Percentiles rank a stretch among this genome's conserved stretches.
These are phyloP conservation scores for Lingula anatina DNA, from an alignment of 2,888 invertebrate species.

Conservation along the genomic window DNA sequence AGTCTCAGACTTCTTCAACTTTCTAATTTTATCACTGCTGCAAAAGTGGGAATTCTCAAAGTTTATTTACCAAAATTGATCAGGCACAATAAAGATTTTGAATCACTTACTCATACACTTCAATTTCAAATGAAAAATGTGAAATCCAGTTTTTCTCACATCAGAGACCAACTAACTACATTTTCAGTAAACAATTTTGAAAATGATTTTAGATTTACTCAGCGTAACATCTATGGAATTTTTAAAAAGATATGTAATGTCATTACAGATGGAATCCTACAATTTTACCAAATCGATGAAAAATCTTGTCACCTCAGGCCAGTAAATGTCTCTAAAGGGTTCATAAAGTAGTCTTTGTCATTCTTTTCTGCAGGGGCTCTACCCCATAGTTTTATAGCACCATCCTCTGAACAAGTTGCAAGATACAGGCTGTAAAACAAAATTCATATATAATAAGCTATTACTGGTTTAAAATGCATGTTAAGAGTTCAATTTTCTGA, in stretches of 20 bases:
- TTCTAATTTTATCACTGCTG: too few relatives aligned
- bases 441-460: neutral
- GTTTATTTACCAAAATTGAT: neutral
- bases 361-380: constrained; percentile 5
- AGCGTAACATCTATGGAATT: too few relatives aligned
- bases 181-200: too few relatives aligned
- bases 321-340: constrained; percentile 24
- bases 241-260: too few relatives aligned
- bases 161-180: too few relatives aligned
- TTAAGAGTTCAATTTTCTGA: neutral
- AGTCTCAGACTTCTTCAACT: neutral
- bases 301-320: constrained; percentile 18
- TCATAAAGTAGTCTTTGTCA: constrained; percentile 9
- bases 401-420: constrained; percentile 41
- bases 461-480: neutral
- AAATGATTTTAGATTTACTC: too few relatives aligned
- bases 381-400: constrained; percentile 41
- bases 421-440: constrained; percentile 15
- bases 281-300: too few relatives aligned
- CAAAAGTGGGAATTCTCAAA: neutral
- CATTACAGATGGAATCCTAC: too few relatives aligned
- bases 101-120: too few relatives aligned
- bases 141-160: too few relatives aligned
- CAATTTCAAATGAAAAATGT: too few relatives aligned
- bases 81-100: neutral